Conservation (phyloP, 2,888 invertebrate species). For the Caenorhabditis zanzibari region DNA sequence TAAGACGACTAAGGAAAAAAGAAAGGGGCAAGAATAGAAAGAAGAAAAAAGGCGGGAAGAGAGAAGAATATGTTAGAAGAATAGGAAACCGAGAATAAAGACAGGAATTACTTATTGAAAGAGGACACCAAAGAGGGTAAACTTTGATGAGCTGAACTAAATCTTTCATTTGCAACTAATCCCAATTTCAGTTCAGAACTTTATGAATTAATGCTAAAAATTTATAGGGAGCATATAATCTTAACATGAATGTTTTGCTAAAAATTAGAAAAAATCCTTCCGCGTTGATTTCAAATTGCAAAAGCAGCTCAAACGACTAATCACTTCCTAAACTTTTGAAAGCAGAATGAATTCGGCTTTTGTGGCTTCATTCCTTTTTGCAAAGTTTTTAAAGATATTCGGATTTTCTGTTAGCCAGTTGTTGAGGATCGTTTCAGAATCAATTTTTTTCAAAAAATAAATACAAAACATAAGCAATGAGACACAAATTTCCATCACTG, state of each 20-base stretch:
- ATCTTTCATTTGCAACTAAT: conserved; percentile 2
- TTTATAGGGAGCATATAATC: too few species aligned
- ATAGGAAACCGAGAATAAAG: conserved; percentile 15
- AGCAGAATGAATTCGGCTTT: not conserved
- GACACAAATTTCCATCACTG: not conserved
- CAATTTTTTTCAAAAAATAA: too few species aligned
- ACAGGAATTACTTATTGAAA: conserved; percentile 52
- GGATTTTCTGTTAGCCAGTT: too few species aligned
- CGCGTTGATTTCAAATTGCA: too few species aligned
- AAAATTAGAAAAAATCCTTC: too few species aligned
- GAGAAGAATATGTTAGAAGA: conserved; percentile 44
- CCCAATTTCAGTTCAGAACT: not conserved
- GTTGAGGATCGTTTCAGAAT: too few species aligned
- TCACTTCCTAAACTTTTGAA: not conserved
- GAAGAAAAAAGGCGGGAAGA: conserved; percentile 21
- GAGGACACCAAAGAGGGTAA: conserved; percentile 28
- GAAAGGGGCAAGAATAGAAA: not conserved
- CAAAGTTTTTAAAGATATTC: too few species aligned
- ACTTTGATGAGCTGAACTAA: not conserved
- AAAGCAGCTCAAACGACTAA: too few species aligned
- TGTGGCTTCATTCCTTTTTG: not conserved
- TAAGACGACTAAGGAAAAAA: not conserved
- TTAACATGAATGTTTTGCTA: too few species aligned
- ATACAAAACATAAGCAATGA: not conserved
- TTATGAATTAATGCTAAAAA: not conserved